A percentile compares a stretch with the other conserved stretches of the same genome.
These are phyloP conservation scores for Mesocricetus auratus DNA, from an alignment of 2,113 vertebrate species.

Conservation along the genomic window DNA sequence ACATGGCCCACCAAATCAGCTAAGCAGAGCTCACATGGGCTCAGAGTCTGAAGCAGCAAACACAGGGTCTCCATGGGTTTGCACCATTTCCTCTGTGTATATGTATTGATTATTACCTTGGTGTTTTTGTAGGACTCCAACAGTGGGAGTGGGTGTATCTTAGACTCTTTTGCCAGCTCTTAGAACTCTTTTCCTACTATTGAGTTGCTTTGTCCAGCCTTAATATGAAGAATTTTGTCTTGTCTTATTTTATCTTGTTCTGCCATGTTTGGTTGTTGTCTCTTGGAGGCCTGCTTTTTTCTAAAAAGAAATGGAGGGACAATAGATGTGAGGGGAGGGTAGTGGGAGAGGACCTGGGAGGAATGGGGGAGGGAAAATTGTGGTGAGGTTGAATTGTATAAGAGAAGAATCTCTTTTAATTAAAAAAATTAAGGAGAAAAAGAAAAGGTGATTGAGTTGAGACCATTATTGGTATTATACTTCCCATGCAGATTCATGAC, in stretches of 20 bases:
- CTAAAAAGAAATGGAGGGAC: background rate
- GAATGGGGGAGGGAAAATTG: background rate
- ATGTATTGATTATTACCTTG: background rate
- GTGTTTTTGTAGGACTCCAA: background rate
- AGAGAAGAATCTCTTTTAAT: background rate
- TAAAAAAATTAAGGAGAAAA: background rate
- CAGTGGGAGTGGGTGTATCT: background rate
- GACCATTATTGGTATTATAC: slow-evolving; percentile 2
- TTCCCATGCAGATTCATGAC: background rate
- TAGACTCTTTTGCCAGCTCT: background rate
- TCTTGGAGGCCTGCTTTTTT: background rate
- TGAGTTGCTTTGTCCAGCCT: background rate
- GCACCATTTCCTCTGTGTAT: background rate
- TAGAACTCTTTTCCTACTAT: background rate
- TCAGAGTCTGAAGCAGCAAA: background rate
- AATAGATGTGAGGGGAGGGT: background rate
- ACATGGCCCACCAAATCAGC: background rate
- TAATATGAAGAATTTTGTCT: background rate
- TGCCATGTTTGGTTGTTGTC: background rate
- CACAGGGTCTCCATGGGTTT: background rate
- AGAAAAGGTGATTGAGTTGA: background rate
- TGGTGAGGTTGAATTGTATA: background rate
- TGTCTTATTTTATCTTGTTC: background rate
- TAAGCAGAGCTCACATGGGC: background rate
- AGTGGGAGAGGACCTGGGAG: background rate